Evolutionary conservation across 2,113 vertebrate genomes (phyloP).

Genomic region (Actenoides lindsayi): DNA sequence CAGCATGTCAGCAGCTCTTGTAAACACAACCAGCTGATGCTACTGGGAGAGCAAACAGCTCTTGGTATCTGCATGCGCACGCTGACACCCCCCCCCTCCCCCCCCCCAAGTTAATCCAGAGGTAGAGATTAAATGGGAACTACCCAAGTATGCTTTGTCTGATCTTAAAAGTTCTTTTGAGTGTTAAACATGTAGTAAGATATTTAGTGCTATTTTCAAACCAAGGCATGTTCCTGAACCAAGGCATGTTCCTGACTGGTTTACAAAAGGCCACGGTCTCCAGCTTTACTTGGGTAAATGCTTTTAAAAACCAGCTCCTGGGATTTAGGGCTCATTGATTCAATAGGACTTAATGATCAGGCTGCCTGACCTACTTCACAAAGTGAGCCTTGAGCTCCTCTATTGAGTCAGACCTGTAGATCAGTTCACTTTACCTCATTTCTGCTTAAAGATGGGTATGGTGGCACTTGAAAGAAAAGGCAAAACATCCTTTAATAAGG

Average conservation of each 20-base stretch:
- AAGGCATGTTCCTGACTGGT: background rate
- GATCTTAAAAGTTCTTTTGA: conserved; percentile 8
- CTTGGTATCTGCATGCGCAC: fast-evolving
- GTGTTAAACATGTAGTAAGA: background rate
- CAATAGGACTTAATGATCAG: background rate
- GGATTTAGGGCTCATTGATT: background rate
- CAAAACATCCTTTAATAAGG: background rate
- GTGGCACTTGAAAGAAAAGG: background rate
- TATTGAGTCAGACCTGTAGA: too few species aligned
- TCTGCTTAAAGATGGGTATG: background rate
- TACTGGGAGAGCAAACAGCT: background rate
- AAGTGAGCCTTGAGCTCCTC: background rate
- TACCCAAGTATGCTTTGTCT: background rate
- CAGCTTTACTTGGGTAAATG: background rate
- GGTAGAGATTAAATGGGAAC: background rate
- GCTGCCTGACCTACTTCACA: background rate
- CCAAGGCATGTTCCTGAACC: background rate
- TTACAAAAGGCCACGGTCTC: background rate
- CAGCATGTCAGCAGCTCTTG: background rate
- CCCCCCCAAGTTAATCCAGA: background rate
- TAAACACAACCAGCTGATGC: background rate
- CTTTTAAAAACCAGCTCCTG: background rate
- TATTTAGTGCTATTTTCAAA: conserved; percentile 12
- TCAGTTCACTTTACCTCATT: background rate
- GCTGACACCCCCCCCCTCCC: fast-evolving